Percentiles rank a stretch among this genome's conserved stretches.
Evolutionary conservation across 2,797 vertebrate genomes (phyloP).

Genomic region (Sebastes goodei): DNA sequence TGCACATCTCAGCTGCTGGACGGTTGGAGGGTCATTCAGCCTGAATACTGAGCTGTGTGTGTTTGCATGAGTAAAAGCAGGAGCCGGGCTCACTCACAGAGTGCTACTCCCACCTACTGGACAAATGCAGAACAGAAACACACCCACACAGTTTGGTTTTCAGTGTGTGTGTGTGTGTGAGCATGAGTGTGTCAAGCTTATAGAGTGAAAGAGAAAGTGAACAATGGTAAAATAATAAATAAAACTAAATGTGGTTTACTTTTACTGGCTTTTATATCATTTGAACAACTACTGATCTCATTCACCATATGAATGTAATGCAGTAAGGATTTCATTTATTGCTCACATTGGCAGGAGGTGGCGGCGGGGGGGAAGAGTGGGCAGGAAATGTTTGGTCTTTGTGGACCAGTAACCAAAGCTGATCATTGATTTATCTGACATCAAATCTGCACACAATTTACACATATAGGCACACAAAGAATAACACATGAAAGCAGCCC

Average conservation of each 20-base stretch:
- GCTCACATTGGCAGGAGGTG: neutral
- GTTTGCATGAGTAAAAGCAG: neutral
- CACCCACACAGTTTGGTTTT: neutral
- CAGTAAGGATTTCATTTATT: neutral
- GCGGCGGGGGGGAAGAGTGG: neutral
- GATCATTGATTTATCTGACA: neutral
- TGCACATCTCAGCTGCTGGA: slow-evolving; percentile 17
- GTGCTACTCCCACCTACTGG: slow-evolving; percentile 79
- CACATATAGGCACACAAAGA: neutral
- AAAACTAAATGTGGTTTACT: neutral
- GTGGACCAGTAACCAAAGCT: neutral
- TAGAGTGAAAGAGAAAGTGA: neutral
- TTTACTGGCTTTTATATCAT: neutral
- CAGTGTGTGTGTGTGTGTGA: neutral
- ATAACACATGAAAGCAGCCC: neutral
- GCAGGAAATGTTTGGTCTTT: neutral
- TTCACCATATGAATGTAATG: neutral
- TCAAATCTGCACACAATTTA: neutral
- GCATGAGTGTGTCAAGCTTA: neutral
- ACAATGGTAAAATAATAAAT: neutral
- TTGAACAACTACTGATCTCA: neutral
- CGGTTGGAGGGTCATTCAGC: slow-evolving; percentile 28
- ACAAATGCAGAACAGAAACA: slow-evolving; percentile 3
- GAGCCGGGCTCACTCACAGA: slow-evolving; percentile 40
- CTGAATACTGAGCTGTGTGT: slow-evolving; percentile 24